Evolutionary conservation across 2,797 vertebrate species (phyloP), one percentile per base, ranked within the genome.

Genomic region (Anas flavirostris): DNA sequence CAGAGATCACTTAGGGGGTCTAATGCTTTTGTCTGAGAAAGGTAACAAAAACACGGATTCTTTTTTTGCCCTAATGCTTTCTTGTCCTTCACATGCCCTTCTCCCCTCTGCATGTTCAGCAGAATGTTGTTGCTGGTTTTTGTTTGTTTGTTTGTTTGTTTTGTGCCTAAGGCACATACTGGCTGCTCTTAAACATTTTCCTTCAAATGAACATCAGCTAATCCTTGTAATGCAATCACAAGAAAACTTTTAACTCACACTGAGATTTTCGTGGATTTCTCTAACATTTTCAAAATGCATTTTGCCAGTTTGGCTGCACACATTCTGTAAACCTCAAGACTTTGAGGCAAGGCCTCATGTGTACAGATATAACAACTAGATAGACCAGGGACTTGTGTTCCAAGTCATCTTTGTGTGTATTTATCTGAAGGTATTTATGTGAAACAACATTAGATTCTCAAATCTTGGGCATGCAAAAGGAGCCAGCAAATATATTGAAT

Each of bases 401-500:
- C 33, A 59, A 37, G 75, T 26, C 55, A 7, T 12, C 37, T 72
- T 62, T 58, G 7, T 23, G 9, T n/a, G 4, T 41, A 43, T 78
- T 53, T 73, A 35, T 43, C 41, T 55, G 63, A 68, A 37, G 21
- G 14, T 22, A 39, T 75, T 79, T 58, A 22, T 73, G 19, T 31
- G 31, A 60, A 93, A 76, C 19, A 81, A 79, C 56, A 85, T 94
- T 58, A 68, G 67, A 76, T 96, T 82, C 41, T 41, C 19, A 78
- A 48, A 59, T 70, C 79, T 72, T 90, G 52, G 35, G 68, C 92
- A 77, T 78, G 26, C 56, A 95, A 89, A 90, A 82, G 37, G 81
- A 90, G 84, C 46, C 86, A 84, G 58, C 29, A 91, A 64, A 80
- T 39, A 73, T 69, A 29, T n/a, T 81, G 78, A 88, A 48, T 75